phyloP scores from a whole-genome alignment of 2,113 vertebrate species.

The Sus scrofa region T2T-Sscrofa CM000818.6:101620001-101620500 shows the following conservation, averaged over 20 bases:
- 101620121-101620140: background rate
- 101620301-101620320: constrained; percentile 1
- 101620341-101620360: constrained; percentile 6
- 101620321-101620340: background rate
- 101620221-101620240: background rate
- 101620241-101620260: constrained; percentile 5
- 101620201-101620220: background rate
- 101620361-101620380: constrained; percentile 26
- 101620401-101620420: background rate
- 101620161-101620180: constrained; percentile 32
- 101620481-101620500: background rate
- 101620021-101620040: background rate
- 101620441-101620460: background rate
- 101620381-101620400: background rate
- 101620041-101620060: background rate
- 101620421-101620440: background rate
- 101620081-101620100: background rate
- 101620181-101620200: background rate
- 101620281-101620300: background rate
- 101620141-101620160: background rate
- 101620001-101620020: background rate
- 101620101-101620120: background rate
- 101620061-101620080: constrained; percentile 8
- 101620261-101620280: background rate
- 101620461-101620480: background rate